These are phyloP conservation scores for Rynchops niger DNA, from an alignment of 2,113 vertebrate species.

Conservation along the genomic window DNA sequence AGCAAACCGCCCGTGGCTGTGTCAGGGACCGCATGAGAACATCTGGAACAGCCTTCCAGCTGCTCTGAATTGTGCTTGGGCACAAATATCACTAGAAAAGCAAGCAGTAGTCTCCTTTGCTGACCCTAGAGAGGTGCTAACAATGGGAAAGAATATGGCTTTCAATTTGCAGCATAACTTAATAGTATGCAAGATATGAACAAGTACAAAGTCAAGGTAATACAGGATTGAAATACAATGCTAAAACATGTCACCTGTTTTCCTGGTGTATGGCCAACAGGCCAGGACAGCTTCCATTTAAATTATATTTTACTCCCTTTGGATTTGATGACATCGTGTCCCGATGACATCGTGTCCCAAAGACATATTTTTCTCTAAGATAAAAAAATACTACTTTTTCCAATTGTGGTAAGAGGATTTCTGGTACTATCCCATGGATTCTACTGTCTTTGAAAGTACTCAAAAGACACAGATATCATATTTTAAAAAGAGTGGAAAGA, in stretches of 20 bases:
- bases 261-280: background rate
- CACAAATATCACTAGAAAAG: background rate
- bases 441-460: background rate
- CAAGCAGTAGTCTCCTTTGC: background rate
- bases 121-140: background rate
- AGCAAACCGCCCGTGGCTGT: background rate
- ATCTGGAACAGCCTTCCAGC: background rate
- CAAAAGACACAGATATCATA: background rate
- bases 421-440: background rate
- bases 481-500: background rate
- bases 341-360: background rate
- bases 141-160: background rate
- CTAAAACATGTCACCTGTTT: background rate
- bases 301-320: background rate
- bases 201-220: background rate
- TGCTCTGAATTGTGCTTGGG: background rate
- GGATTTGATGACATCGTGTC: background rate
- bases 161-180: background rate
- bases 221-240: background rate
- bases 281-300: background rate
- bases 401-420: background rate
- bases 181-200: background rate
- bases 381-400: background rate
- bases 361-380: background rate
- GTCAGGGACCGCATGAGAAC: background rate